Base-by-base conservation (phyloP, 2,113 vertebrate species). In the Furnarius figulus region DNA sequence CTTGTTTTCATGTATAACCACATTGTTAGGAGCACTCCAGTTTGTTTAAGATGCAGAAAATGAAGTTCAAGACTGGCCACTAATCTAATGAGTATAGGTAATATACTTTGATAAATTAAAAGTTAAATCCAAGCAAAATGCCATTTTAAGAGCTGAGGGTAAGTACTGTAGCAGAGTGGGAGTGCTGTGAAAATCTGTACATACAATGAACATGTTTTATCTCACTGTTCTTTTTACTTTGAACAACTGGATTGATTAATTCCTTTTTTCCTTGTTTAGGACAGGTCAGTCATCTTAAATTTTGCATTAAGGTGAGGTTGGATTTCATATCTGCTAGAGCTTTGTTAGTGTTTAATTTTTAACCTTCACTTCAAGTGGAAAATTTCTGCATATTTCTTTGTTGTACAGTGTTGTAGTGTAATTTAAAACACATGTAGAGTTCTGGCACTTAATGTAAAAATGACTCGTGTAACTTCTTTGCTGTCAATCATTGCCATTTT, bases 351-450 rank as follows among this genome's bases (percentile, higher is more conserved):
- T 96, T 95, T 89, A 93, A 91, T 95, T 95, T 96, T 97, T 95
- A 94, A 93, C 95, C 76, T 96, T 97, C 35, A 70, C 95, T 95
- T 96, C 49, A 93, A 87, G 37, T 97, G 92, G 95, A 97, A 95
- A 89, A 93, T 75, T 82, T 92, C 71, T 93, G 71, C 89, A 27
- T 96, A 82, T 95, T 97, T 96, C 79, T 95, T 94, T 96, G 73
- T 97, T 79, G 80, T 96, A 75, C 66, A 72, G 42, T 85, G 35
- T 92, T 97, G 59, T 86, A 83, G 89, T 73, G 84, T 96, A 93
- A 97, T 94, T 50, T 73, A 74, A 97, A 97, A 94, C 90, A 95
- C 53, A 89, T 95, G 80, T 86, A 77, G 52, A 62, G 85, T 92
- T 95, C 74, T 97, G 85, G 91, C 78, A 83, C 27, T 96, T 86